Base-by-base conservation (phyloP, 2,888 invertebrate genomes). In the Trachelus iudaicus region DNA sequence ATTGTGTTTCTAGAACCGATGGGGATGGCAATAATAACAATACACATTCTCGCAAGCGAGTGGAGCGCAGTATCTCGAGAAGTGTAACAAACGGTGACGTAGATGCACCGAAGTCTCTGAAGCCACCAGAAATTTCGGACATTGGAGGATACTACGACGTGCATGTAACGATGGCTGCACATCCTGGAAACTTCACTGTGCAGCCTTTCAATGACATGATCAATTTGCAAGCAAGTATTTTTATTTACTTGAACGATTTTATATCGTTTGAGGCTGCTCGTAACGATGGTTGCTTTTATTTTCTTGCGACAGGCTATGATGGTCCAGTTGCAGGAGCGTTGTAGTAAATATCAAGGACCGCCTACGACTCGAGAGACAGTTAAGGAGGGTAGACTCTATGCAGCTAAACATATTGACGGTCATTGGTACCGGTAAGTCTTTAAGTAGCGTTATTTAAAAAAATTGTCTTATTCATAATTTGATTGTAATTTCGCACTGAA, bases 161-260 rank as follows among this genome's bases (percentile, higher is more conserved):
- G 23, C 94, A 94, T 86, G 93, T 97, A 77, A 94, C 95, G 0
- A 94, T 95, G 92, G 96, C 96, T 0, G 95, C 96, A 4, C 95
- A 95, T 93, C 97, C 97, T 0, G 94, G 94, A 91, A 95, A 95
- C 91, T 96, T 96, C 86, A 94, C 94, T 73, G 94, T 95, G 74
- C 91, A 91, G 76, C 90, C 91, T 0, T 83, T 83, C 15, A 79
- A 83, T 0, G 80, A 80, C 37, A 79, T 73, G n/a, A 11, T 13
- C 1, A 77, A 81, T 13, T 80, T 87, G 34, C 77, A 82, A 79
- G 87, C 88, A 75, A 78, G 76, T 80, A 92, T 15, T 15, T 15
- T 3, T 15, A 15, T 40, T 40, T 40, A 40, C 15, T 40, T 40
- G 15, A 6, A 4, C 15, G 15, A 15, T 4, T 0, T 15, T 40